These are phyloP conservation scores for Clarias gariepinus DNA, from an alignment of 2,113 vertebrate genomes.

Conservation along the genomic window DNA sequence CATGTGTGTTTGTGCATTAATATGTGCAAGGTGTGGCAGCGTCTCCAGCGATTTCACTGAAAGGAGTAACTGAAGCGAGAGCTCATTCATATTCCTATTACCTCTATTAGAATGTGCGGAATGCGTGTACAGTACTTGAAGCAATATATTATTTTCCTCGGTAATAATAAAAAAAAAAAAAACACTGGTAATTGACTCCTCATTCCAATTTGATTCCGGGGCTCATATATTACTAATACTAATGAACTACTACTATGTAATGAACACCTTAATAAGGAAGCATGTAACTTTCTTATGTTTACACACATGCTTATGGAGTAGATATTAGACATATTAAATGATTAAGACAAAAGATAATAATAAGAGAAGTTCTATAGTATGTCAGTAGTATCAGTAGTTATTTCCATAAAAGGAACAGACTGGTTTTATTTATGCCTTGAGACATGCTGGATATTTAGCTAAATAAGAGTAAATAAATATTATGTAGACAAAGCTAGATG, in stretches of 20 bases:
- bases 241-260: not conserved
- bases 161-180: not conserved
- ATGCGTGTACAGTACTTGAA: conserved; percentile 30
- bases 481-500: not conserved
- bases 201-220: conserved; percentile 21
- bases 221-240: conserved; percentile 34
- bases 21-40: not conserved
- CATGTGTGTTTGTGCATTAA: not conserved
- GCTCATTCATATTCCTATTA: conserved; percentile 9
- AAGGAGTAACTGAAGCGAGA: not conserved
- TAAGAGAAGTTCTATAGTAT: not conserved
- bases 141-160: conserved; percentile 20
- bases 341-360: not conserved
- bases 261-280: not conserved
- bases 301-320: not conserved
- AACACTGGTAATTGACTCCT: conserved; percentile 30
- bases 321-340: not conserved
- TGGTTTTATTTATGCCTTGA: not conserved
- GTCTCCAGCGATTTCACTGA: not conserved
- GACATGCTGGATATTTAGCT: not conserved
- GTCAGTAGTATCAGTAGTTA: not conserved
- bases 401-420: not conserved
- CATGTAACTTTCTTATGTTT: not conserved
- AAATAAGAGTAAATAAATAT: not conserved
- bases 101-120: conserved; percentile 7